These are phyloP conservation scores for Atherinomorus stipes DNA, from an alignment of 2,113 vertebrate species.

Conservation along the genomic window DNA sequence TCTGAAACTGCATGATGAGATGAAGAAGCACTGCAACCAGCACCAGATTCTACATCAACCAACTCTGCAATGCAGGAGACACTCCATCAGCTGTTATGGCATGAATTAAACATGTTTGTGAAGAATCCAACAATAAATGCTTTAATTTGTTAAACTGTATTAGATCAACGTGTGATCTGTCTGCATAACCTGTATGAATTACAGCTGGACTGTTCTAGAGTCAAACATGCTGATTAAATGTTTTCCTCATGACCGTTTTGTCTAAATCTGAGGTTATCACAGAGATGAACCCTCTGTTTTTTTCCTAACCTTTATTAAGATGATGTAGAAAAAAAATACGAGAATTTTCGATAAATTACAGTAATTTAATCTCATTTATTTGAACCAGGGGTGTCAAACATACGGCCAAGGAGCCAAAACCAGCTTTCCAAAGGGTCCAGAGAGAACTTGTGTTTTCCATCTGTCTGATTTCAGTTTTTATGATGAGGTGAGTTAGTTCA, in stretches of 20 bases:
- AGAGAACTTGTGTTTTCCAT: too few species aligned
- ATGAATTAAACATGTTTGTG: constrained; percentile 26
- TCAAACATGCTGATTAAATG: constrained; percentile 58
- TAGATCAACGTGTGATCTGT: constrained; percentile 26
- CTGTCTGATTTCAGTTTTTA: too few species aligned
- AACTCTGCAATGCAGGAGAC: constrained; percentile 1
- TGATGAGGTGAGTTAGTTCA: too few species aligned
- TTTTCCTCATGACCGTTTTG: constrained; percentile 32
- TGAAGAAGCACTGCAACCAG: constrained; percentile 7
- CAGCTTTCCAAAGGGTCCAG: too few species aligned
- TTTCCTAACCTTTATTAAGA: too few species aligned
- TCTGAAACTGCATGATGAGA: constrained; percentile 59
- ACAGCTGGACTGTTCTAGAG: constrained; percentile 51
- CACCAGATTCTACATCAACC: constrained; percentile 15
- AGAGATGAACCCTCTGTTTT: background rate
- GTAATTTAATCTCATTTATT: too few species aligned
- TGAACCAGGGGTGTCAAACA: too few species aligned
- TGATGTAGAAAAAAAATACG: too few species aligned
- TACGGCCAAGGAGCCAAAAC: too few species aligned
- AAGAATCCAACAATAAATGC: constrained; percentile 16
- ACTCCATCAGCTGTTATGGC: constrained; percentile 14
- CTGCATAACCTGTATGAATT: constrained; percentile 27
- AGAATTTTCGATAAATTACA: too few species aligned
- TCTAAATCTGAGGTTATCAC: background rate
- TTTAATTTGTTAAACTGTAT: constrained; percentile 36